phyloP scores from a whole-genome alignment of 2,113 vertebrate genomes.

The Alethe diademata region DNA sequence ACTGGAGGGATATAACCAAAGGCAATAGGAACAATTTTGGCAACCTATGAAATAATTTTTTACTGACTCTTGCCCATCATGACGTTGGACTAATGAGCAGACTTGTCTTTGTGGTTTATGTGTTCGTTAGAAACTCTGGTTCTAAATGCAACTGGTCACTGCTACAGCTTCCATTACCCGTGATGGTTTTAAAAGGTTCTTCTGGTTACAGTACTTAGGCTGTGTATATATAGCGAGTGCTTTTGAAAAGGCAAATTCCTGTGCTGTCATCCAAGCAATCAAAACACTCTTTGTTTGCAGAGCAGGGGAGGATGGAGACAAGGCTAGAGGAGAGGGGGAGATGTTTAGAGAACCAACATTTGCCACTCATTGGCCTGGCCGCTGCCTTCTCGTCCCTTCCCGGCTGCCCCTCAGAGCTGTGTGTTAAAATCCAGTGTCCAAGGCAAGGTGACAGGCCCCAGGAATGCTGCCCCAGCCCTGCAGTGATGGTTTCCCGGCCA shows the following conservation, averaged over 20 bases:
- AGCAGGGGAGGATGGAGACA: not conserved
- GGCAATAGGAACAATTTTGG: not conserved
- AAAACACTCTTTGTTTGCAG: slow-evolving; percentile 41
- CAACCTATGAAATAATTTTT: not conserved
- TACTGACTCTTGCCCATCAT: not conserved
- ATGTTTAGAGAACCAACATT: not conserved
- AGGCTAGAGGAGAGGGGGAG: not conserved
- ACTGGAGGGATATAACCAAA: not conserved
- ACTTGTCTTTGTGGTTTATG: not conserved
- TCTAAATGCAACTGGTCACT: not conserved
- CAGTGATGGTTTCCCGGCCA: fast-evolving
- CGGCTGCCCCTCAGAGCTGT: not conserved
- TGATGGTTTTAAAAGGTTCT: not conserved
- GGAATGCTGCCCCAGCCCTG: not conserved
- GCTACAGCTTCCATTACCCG: not conserved
- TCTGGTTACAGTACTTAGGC: slow-evolving; percentile 9
- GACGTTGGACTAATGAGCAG: not conserved
- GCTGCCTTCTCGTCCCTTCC: not conserved
- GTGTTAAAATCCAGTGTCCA: not conserved
- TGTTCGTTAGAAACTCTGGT: not conserved
- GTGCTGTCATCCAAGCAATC: slow-evolving; percentile 54
- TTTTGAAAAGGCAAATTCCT: slow-evolving; percentile 53
- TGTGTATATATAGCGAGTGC: not conserved
- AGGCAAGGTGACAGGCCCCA: not conserved
- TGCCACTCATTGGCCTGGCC: not conserved